Evolutionary conservation across 1,140 invertebrate genomes (phyloP).

Genomic region (Apis cerana): DNA sequence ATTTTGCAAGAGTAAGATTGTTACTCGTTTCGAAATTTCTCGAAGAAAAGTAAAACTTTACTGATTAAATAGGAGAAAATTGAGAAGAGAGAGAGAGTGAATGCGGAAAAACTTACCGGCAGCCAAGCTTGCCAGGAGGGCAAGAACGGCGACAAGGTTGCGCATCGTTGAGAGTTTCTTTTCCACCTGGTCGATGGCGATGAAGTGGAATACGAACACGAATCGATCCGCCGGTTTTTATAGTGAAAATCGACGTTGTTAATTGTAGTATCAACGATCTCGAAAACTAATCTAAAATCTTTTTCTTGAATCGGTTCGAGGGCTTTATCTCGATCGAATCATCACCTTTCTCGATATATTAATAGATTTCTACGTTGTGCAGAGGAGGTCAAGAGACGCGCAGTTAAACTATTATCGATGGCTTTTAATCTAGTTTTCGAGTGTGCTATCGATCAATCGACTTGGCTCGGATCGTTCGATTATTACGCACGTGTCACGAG

Average conservation of each 20-base stretch:
- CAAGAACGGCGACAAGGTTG: slow-evolving; percentile 29
- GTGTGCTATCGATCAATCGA: slow-evolving; percentile 29
- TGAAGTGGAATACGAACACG: not conserved
- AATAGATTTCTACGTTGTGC: not conserved
- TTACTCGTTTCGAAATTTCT: too few relatives aligned
- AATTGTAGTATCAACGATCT: not conserved
- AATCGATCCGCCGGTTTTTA: not conserved
- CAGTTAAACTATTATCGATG: slow-evolving; percentile 39
- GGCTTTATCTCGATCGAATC: not conserved
- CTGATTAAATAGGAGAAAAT: too few relatives aligned
- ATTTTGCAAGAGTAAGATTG: too few relatives aligned
- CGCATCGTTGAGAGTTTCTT: slow-evolving; percentile 35
- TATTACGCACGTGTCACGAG: slow-evolving; percentile 33
- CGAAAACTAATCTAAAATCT: slow-evolving; percentile 13
- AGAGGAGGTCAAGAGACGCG: slow-evolving; percentile 38
- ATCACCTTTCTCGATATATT: slow-evolving; percentile 21
- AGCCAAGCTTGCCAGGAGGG: slow-evolving; percentile 25
- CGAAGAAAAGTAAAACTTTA: too few relatives aligned
- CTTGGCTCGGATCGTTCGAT: not conserved
- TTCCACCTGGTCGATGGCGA: not conserved
- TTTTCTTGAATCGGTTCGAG: not conserved
- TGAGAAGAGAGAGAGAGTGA: too few relatives aligned
- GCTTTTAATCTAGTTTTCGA: slow-evolving; percentile 45
- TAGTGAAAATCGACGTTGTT: slow-evolving; percentile 5
- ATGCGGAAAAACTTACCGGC: slow-evolving; percentile 47